Evolutionary conservation across 2,113 vertebrate genomes (phyloP).

Genomic region (Noctilio leporinus): DNA sequence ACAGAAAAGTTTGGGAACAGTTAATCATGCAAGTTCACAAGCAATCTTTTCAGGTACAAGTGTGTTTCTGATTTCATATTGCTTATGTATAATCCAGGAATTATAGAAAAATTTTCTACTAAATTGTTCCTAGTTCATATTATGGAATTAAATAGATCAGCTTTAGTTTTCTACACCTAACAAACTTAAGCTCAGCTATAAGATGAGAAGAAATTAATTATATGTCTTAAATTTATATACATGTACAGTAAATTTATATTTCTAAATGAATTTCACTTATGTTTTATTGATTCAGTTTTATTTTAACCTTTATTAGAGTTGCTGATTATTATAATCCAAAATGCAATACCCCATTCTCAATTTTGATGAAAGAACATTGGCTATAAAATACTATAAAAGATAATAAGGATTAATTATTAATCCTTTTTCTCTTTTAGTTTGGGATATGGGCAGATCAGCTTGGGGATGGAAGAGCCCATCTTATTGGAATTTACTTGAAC

Average conservation of each 20-base stretch:
- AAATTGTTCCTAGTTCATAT: background rate
- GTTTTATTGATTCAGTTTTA: slow-evolving; percentile 1
- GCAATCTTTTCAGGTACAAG: background rate
- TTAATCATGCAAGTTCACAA: background rate
- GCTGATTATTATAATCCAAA: background rate
- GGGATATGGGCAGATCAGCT: slow-evolving; percentile 87
- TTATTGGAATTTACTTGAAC: slow-evolving; percentile 82
- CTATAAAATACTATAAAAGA: background rate
- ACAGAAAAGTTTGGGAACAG: background rate
- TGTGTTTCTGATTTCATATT: background rate
- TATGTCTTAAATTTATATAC: background rate
- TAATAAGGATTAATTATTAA: background rate
- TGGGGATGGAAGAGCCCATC: slow-evolving; percentile 86
- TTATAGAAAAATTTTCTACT: background rate
- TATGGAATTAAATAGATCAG: background rate
- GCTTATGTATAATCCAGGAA: background rate
- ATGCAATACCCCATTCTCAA: background rate
- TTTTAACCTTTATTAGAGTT: background rate
- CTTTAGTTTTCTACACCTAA: background rate
- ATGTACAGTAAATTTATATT: too few species aligned
- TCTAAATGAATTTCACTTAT: background rate
- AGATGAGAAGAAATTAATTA: background rate
- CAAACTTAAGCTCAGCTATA: background rate
- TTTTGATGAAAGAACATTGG: background rate
- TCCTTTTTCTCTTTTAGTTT: slow-evolving; percentile 77